Conservation (phyloP, 2,888 invertebrate species). For the Macrophya annulata region DNA sequence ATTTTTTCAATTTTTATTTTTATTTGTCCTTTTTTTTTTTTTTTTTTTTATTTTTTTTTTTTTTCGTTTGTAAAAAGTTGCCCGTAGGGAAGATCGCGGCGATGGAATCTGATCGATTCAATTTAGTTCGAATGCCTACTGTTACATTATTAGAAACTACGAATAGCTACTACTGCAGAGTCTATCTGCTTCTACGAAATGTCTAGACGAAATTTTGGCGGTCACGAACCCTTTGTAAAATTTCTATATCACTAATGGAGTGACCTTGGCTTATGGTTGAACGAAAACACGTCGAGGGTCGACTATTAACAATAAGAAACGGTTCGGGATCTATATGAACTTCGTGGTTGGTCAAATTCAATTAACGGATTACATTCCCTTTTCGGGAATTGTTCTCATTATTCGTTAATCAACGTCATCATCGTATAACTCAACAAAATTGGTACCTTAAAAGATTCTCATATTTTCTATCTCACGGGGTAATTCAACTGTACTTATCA, state of each 20-base stretch:
- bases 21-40: not conserved
- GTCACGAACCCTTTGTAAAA: not conserved
- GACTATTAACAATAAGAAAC: not conserved
- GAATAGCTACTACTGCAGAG: not conserved
- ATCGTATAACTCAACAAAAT: conserved; percentile 5
- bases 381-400: not conserved
- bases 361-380: not conserved
- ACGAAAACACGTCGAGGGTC: not conserved
- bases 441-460: not conserved
- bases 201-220: conserved; percentile 23
- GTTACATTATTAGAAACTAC: conserved; percentile 35
- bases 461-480: not conserved
- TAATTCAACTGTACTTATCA: not conserved
- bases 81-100: not conserved
- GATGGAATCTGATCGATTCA: conserved; percentile 30
- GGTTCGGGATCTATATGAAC: not conserved
- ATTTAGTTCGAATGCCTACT: not conserved
- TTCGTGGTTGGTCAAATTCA: not conserved
- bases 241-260: not conserved
- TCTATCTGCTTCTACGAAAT: not conserved
- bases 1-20: not conserved
- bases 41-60: not conserved
- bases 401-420: not conserved
- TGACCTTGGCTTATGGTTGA: not conserved
- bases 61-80: not conserved